These are phyloP conservation scores for Rhynchonycteris naso DNA, from an alignment of 2,797 vertebrate species.

Conservation along the genomic window DNA sequence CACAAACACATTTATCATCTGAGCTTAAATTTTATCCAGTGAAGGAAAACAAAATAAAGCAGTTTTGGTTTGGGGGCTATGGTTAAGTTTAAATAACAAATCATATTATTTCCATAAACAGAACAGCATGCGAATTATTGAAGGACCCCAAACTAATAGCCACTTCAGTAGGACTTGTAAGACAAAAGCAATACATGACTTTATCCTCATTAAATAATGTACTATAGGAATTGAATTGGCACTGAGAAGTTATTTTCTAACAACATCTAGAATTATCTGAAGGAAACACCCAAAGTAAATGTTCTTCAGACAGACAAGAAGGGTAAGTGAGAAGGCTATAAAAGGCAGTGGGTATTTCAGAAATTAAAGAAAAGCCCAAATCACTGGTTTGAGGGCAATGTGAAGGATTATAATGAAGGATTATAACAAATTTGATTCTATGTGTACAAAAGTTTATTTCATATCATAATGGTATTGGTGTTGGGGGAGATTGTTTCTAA, in stretches of 20 bases:
- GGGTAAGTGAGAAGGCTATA: neutral
- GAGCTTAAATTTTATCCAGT: neutral
- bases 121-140: neutral
- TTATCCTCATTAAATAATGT: slow-evolving; percentile 56
- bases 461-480: neutral
- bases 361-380: neutral
- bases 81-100: slow-evolving; percentile 23
- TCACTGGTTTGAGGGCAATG: neutral
- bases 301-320: neutral
- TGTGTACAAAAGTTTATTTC: neutral
- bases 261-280: neutral
- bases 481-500: neutral
- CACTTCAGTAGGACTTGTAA: neutral
- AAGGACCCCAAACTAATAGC: neutral
- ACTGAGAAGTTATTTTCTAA: neutral
- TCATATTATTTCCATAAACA: neutral
- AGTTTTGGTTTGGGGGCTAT: neutral
- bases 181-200: neutral
- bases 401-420: neutral
- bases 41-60: neutral
- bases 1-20: neutral
- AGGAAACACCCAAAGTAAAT: neutral
- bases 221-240: slow-evolving; percentile 24
- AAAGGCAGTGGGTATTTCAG: neutral
- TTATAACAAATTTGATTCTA: neutral